phyloP scores from a whole-genome alignment of 2,888 invertebrate genomes.

The Chymomyza fuscimana region DNA sequence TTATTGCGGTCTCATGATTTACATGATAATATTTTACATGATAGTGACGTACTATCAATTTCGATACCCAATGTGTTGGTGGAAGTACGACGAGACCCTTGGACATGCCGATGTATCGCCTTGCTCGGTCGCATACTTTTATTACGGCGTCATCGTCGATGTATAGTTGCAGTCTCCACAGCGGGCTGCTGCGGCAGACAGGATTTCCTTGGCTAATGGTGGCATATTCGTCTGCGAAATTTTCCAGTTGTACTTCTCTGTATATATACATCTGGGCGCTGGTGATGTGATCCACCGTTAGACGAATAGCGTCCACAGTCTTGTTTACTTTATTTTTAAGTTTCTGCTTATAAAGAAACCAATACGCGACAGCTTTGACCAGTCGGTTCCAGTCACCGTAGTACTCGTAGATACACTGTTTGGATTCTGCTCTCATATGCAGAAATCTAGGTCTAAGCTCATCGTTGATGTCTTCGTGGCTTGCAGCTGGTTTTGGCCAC shows the following conservation, averaged over 20 bases:
- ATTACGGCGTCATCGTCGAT: background rate
- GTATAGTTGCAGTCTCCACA: background rate
- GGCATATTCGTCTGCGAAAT: slow-evolving; percentile 23
- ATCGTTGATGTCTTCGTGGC: slow-evolving; percentile 2
- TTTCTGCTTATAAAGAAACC: slow-evolving; percentile 17
- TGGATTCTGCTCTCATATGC: background rate
- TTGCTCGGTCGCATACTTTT: slow-evolving; percentile 2
- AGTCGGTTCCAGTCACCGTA: slow-evolving; percentile 16
- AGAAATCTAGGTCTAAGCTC: slow-evolving; percentile 15
- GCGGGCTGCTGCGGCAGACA: slow-evolving; percentile 8
- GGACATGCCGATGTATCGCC: background rate
- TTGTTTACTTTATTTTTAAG: background rate
- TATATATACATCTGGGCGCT: slow-evolving; percentile 13
- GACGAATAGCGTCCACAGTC: background rate
- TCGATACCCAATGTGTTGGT: background rate
- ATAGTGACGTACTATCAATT: background rate
- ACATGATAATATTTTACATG: slow-evolving; percentile 4
- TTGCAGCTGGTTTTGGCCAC: slow-evolving; percentile 15
- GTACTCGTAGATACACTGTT: background rate
- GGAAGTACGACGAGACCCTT: background rate
- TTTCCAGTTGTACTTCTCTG: slow-evolving; percentile 20
- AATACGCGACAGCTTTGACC: slow-evolving; percentile 15
- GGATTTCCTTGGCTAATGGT: background rate
- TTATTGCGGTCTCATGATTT: slow-evolving; percentile 22
- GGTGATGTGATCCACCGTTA: slow-evolving; percentile 7